phyloP scores from a whole-genome alignment of 2,113 vertebrate species.

The Dasypus novemcinctus region DNA sequence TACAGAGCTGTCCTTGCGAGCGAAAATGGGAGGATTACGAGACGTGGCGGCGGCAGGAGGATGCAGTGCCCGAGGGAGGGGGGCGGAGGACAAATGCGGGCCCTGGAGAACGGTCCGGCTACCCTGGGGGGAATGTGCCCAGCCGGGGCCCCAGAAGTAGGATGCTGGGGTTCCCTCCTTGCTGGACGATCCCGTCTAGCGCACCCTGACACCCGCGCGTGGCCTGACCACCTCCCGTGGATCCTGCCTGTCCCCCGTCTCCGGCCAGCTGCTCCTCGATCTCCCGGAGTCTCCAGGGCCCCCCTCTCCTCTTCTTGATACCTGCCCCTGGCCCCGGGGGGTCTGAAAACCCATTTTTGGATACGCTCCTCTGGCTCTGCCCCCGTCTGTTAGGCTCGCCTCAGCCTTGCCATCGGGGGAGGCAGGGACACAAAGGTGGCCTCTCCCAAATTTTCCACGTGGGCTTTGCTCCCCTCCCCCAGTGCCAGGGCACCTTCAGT shows the following conservation, averaged over 20 bases:
- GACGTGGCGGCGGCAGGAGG: accelerated
- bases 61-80: neutral
- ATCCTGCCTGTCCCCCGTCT: neutral
- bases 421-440: neutral
- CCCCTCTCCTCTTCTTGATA: neutral
- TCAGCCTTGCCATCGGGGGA: neutral
- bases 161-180: neutral
- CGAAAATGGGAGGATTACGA: neutral
- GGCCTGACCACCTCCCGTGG: neutral
- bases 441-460: neutral
- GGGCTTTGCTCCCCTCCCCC: neutral
- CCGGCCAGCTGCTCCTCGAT: neutral
- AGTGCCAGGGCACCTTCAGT: neutral
- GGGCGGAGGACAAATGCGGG: accelerated
- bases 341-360: neutral
- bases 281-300: neutral
- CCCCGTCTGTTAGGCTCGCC: accelerated
- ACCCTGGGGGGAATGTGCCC: neutral
- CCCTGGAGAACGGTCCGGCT: accelerated
- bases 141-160: neutral
- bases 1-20: conserved; percentile 14
- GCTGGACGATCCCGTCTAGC: neutral
- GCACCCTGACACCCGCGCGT: accelerated
- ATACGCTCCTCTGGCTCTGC: neutral
- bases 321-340: accelerated